These are phyloP conservation scores for Rhagoletis pomonella DNA, from an alignment of 1,140 invertebrate species.

Conservation along the genomic window DNA sequence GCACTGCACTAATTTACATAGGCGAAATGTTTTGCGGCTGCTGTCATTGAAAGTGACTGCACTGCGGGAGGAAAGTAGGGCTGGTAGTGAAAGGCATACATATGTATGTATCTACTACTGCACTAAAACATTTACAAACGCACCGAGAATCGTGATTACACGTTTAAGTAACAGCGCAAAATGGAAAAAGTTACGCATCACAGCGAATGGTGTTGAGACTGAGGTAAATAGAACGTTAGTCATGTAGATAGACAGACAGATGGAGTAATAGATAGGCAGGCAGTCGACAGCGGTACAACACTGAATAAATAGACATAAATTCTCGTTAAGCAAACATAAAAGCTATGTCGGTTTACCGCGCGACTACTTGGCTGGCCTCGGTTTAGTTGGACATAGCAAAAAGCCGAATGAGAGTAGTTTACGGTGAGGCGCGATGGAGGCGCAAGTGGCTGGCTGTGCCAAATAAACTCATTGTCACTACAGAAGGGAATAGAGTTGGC, in stretches of 20 bases:
- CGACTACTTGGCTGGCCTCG: background rate
- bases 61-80: background rate
- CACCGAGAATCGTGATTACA: slow-evolving; percentile 9
- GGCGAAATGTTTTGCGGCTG: background rate
- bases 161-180: background rate
- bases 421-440: background rate
- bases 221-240: slow-evolving; percentile 5
- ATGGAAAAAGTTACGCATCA: slow-evolving; percentile 9
- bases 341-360: background rate
- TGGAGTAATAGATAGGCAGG: background rate
- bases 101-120: too few relatives aligned
- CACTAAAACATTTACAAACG: background rate
- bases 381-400: background rate
- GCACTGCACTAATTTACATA: slow-evolving; percentile 38
- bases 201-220: background rate
- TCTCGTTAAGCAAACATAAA: slow-evolving; percentile 4
- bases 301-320: slow-evolving; percentile 22
- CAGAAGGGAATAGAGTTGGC: background rate
- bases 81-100: too few relatives aligned
- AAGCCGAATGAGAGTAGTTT: background rate
- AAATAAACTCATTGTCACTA: background rate
- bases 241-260: background rate
- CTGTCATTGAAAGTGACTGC: slow-evolving; percentile 27
- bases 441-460: background rate
- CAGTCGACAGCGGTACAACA: slow-evolving; percentile 1